Base-by-base conservation (phyloP, 1,140 invertebrate genomes). In the Aphaenogaster ashmeadi region DNA sequence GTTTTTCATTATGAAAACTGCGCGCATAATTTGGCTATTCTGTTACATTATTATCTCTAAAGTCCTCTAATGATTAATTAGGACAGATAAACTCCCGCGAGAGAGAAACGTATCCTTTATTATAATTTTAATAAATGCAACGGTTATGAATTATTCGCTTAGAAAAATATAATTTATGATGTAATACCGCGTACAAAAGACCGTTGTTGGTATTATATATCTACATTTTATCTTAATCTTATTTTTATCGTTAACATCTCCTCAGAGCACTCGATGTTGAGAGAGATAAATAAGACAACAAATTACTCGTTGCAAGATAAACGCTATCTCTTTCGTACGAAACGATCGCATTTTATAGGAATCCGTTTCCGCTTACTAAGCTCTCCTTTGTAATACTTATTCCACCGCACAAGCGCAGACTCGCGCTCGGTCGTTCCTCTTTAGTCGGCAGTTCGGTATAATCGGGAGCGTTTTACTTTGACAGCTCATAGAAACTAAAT, bases 291-390 rank as follows among this genome's bases (percentile, higher is more conserved):
- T 74, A 58, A 60, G 38, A 71, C 64, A 60, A 84, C 71, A 71
- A 72, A 58, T 84, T 74, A 47, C 67, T 83, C 54, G 52, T 47
- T 50, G 54, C 56, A 75, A 84, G 54, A 75, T 75, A 64, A 83
- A 58, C 54, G 54, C 41, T 60, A 60, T 84, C 80, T 84, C 80
- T 75, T 54, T 75, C 33, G 69, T 33, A 44, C 33, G 27, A 27
- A 83, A 84, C 27, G 80, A 74, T 83, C 69, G 41, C 66, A 38
- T 84, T 84, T 84, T 74, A 84, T 60, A 75, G 69, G 54, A 84
- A 75, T 75, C 69, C 69, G 69, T 84, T 84, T 75, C 56, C 69
- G 80, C 69, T 84, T 75, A 75, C 69, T 50, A 84, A 84, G 80
- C 80, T 74, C 36, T 58, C 41, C 80, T 83, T 83, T 84, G 69